These are phyloP conservation scores for Pleuronectes platessa DNA, from an alignment of 2,113 vertebrate species.

Conservation along the genomic window DNA sequence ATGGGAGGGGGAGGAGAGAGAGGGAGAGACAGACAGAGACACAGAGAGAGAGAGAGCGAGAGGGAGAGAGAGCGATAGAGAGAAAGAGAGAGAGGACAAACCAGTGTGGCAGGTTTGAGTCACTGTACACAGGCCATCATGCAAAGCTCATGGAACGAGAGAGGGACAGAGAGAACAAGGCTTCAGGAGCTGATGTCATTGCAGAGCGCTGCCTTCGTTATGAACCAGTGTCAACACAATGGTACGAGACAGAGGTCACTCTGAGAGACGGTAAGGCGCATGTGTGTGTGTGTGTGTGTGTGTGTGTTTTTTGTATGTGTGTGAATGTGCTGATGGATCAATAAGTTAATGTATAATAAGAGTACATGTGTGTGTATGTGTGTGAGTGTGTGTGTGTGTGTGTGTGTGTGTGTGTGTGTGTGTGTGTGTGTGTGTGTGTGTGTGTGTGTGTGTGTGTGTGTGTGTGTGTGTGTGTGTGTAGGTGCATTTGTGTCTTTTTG, in stretches of 20 bases:
- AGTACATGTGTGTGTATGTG: neutral
- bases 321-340: neutral
- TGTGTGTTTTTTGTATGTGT: neutral
- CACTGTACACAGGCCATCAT: conserved; percentile 73
- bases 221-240: conserved; percentile 22
- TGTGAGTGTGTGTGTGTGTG: too few species aligned
- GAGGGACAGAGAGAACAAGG: conserved; percentile 25
- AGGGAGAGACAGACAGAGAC: conserved; percentile 27
- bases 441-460: neutral
- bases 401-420: neutral
- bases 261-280: conserved; percentile 54
- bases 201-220: conserved; percentile 11
- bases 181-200: conserved; percentile 56
- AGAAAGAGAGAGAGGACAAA: conserved; percentile 67
- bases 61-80: conserved; percentile 29
- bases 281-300: conserved; percentile 8
- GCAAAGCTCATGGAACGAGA: conserved; percentile 71
- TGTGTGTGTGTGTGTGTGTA: neutral
- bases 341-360: neutral
- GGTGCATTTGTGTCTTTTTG: conserved; percentile 18
- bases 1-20: conserved; percentile 71
- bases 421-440: neutral
- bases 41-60: conserved; percentile 48
- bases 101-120: conserved; percentile 80
- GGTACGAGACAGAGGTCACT: conserved; percentile 9